These are phyloP conservation scores for Prionailurus bengalensis DNA, from an alignment of 2,113 vertebrate species.

Conservation along the genomic window DNA sequence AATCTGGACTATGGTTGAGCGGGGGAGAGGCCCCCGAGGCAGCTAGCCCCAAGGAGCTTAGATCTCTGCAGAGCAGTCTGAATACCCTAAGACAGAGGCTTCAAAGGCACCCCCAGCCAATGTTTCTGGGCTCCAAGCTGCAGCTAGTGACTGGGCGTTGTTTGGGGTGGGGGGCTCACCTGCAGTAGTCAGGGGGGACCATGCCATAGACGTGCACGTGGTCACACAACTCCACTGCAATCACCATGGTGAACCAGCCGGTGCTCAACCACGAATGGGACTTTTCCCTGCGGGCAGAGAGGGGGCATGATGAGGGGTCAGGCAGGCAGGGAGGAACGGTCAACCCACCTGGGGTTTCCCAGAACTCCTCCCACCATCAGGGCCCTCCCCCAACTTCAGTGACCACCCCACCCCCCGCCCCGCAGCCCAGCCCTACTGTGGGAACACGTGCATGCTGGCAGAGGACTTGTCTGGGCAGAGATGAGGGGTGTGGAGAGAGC, in stretches of 20 bases:
- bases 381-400: not conserved
- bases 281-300: conserved; percentile 89
- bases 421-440: not conserved
- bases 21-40: not conserved
- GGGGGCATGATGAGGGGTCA: not conserved
- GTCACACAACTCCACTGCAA: conserved; percentile 96
- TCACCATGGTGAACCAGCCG: conserved; percentile 99
- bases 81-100: not conserved
- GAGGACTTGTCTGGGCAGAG: not conserved
- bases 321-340: fast-evolving
- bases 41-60: not conserved
- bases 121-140: not conserved
- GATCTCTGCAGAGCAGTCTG: not conserved
- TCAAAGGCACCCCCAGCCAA: not conserved
- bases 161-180: conserved; percentile 85
- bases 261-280: conserved; percentile 99
- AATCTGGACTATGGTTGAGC: not conserved
- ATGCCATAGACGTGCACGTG: conserved; percentile 97
- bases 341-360: fast-evolving
- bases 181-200: conserved; percentile 96
- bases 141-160: fast-evolving
- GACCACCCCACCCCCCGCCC: not conserved
- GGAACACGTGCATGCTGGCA: not conserved
- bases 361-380: fast-evolving
- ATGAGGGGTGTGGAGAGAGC: not conserved